Conservation (phyloP, 1,140 invertebrate genomes). For the Battus philenor region DNA sequence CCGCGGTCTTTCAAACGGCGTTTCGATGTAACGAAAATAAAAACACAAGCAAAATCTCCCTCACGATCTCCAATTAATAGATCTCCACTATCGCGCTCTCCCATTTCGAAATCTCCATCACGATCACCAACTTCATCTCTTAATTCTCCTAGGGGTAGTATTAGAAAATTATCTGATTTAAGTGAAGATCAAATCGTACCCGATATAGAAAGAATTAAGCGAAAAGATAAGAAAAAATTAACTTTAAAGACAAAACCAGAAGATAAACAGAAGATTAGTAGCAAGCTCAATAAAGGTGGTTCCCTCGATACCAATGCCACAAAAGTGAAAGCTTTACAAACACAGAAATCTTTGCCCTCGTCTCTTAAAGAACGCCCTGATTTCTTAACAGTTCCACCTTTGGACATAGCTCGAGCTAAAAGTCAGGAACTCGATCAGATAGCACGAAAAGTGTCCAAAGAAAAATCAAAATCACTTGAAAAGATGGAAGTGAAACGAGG, state of each 20-base stretch:
- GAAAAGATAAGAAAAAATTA: constrained; percentile 71
- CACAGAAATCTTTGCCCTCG: constrained; percentile 74
- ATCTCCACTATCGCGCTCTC: constrained; percentile 63
- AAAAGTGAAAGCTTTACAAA: constrained; percentile 63
- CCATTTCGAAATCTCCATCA: constrained; percentile 71
- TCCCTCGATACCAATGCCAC: constrained; percentile 71
- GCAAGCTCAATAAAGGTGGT: constrained; percentile 64
- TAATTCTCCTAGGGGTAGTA: constrained; percentile 72
- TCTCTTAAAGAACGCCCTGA: constrained; percentile 72
- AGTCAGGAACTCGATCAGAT: constrained; percentile 78
- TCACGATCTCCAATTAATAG: constrained; percentile 59
- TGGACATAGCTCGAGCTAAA: constrained; percentile 78
- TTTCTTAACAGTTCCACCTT: constrained; percentile 73
- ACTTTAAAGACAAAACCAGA: constrained; percentile 65
- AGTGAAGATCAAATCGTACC: constrained; percentile 79
- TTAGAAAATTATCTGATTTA: constrained; percentile 71
- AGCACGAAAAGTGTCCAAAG: constrained; percentile 76
- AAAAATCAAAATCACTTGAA: constrained; percentile 80
- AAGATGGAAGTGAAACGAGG: constrained; percentile 78
- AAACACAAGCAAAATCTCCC: constrained; percentile 54
- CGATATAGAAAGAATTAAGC: constrained; percentile 75
- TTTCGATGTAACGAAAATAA: constrained; percentile 64
- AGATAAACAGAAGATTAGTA: constrained; percentile 56
- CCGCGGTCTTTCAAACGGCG: constrained; percentile 72
- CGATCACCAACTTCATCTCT: constrained; percentile 71